Percentiles rank a stretch among this genome's conserved stretches.
These are phyloP conservation scores for Hirudinaria manillensis DNA, from an alignment of 2,888 invertebrate species.

Conservation along the genomic window DNA sequence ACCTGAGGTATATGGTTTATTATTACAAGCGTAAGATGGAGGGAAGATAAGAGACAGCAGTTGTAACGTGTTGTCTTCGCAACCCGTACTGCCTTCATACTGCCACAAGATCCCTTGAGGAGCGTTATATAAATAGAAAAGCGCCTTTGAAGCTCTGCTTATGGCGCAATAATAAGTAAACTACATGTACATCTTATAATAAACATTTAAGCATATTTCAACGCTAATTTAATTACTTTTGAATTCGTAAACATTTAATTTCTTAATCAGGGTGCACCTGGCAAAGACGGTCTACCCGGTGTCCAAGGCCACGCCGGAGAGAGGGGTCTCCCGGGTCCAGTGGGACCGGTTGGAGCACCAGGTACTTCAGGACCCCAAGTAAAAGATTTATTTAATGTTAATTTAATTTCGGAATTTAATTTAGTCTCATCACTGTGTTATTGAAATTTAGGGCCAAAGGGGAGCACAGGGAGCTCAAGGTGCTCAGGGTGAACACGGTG, in stretches of 20 bases:
- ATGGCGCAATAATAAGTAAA: neutral
- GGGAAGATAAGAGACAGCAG: neutral
- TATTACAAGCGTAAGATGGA: neutral
- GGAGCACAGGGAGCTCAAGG: constrained; percentile 21
- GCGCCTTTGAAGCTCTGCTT: neutral
- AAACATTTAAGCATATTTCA: neutral
- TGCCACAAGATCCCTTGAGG: neutral
- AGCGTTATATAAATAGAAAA: too few relatives aligned
- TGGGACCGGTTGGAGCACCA: constrained; percentile 40
- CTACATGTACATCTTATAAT: neutral
- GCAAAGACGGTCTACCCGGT: constrained; percentile 30
- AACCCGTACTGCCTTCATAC: too few relatives aligned
- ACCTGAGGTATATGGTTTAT: constrained; percentile 12
- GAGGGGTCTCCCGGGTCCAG: constrained; percentile 46
- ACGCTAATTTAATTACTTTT: neutral
- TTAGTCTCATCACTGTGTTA: neutral
- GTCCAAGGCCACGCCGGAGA: constrained; percentile 28
- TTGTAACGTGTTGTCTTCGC: neutral
- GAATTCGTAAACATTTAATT: neutral
- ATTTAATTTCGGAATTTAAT: neutral
- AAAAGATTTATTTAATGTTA: neutral
- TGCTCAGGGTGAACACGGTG: constrained; percentile 21
- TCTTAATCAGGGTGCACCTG: constrained; percentile 17
- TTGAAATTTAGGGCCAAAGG: constrained; percentile 17
- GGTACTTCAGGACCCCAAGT: constrained; percentile 29